Base-by-base conservation (phyloP, 2,888 invertebrate species). In the Tromatobia lineatoria region DNA sequence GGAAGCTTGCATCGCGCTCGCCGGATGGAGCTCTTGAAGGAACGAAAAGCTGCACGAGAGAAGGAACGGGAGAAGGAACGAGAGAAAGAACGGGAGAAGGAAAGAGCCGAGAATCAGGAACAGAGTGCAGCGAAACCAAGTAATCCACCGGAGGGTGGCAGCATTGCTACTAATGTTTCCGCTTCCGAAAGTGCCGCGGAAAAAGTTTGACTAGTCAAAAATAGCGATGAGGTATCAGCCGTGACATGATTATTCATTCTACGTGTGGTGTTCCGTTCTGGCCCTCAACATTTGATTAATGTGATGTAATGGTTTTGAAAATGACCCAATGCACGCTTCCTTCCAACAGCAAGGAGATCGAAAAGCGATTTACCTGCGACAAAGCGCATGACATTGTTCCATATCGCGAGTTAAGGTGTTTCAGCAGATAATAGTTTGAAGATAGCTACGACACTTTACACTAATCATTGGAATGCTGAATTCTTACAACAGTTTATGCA, bases 161-260 rank as follows among this genome's bases (percentile, higher is more conserved):
- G 84, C 59, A 84, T 75, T 11, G 76, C 80, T 6, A 29, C 82
- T 29, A 29, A 54, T 23, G 66, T 78, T 74, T 64, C 85, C 59
- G 84, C 77, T 10, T 71, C 79, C 13, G 88, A 87, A 73, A 85
- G 80, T 20, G 87, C 86, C 66, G 91, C 89, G 57, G 92, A 93
- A 71, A 89, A 90, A 52, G 93, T 93, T 88, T 94, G 94, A 94
- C 92, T 93, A 92, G 90, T 92, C 59, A 88, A 91, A 85, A 91
- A 91, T 89, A 91, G 91, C 86, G 90, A 91, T 77, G 92, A 93
- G 89, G 92, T 93, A 74, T 84, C 47, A 57, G 64, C 25, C 29
- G 61, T n/a, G 10, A 74, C 64, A 45, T 67, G 45, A 80, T 34
- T 38, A n/a, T 11, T 57, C 59, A n/a, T 29, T 70, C 57, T 59